Evolutionary conservation across 2,113 vertebrate species (phyloP), one percentile per base, ranked within the genome.

Genomic region (Puntigrus tetrazona): DNA sequence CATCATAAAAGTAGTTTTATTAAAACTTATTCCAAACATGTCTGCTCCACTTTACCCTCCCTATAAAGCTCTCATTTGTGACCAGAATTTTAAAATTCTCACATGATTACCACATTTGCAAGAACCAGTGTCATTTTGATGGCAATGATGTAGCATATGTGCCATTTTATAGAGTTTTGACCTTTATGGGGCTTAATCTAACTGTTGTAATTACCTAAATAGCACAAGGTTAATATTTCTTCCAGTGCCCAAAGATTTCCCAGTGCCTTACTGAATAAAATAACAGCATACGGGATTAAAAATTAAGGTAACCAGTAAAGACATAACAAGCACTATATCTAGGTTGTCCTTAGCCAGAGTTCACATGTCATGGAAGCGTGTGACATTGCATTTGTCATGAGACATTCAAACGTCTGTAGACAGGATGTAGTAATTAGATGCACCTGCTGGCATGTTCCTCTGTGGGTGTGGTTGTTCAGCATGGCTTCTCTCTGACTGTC

Each of bases 361-460:
- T 61, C 22, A 61, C 25, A 13, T 27, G 16, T 2, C 34, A 36
- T 11, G 1, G 67, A 38, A 43, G 14, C 22, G 29, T 43, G 22
- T 16, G n/a, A 16, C n/a, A 29, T 45, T 45, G 14, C 69, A 27
- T 43, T 73, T 25, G 5, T 73, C 38, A 13, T 8, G 7, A 43
- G 38, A 38, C 22, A 36, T 7, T 55, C 8, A 20, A 22, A 22
- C 69, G 14, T 73, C 38, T 38, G 67, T 38, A 38, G 18, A 22
- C 34, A 73, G 70, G 70, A 75, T 29, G 14, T 52, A 29, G 25
- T 80, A 67, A 80, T 80, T 45, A 80, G 59, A 80, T 29, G 27
- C 78, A 80, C 78, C 78, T 80, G 78, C 38, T 43, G 36, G 18
- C 57, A 9, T 18, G 55, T 63, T 63, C n/a, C 75, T 78, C 50